These are phyloP conservation scores for Latheticus oryzae DNA, from an alignment of 2,888 invertebrate species.

Conservation along the genomic window DNA sequence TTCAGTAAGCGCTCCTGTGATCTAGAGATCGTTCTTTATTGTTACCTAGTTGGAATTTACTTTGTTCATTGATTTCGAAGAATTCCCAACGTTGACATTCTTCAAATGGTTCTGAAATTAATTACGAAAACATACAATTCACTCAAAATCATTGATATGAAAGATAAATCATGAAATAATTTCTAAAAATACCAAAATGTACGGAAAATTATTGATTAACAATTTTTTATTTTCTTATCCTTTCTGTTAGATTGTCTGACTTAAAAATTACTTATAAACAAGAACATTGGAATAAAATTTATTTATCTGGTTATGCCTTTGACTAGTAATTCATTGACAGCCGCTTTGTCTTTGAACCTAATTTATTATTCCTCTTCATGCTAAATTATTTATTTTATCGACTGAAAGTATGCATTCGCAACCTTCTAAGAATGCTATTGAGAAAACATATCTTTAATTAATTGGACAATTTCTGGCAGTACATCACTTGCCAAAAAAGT, in stretches of 20 bases:
- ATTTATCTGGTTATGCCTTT: too few relatives aligned
- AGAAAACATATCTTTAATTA: constrained; percentile 21
- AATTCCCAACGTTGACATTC: constrained; percentile 21
- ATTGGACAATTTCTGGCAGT: constrained; percentile 19
- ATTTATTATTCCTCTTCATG: constrained; percentile 19
- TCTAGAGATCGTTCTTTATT: constrained; percentile 36
- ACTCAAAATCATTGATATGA: too few relatives aligned
- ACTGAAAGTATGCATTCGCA: constrained; percentile 22
- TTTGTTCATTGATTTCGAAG: constrained; percentile 38
- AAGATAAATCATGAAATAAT: too few relatives aligned
- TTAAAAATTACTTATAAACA: too few relatives aligned
- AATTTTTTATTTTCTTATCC: too few relatives aligned
- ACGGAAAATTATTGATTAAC: too few relatives aligned
- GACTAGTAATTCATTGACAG: constrained; percentile 2
- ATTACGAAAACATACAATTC: too few relatives aligned
- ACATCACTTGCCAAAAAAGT: constrained; percentile 15
- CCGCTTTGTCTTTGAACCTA: not conserved
- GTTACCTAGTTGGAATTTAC: constrained; percentile 33
- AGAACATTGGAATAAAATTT: too few relatives aligned
- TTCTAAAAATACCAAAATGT: too few relatives aligned
- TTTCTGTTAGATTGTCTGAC: too few relatives aligned
- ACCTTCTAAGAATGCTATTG: constrained; percentile 28
- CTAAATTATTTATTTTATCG: constrained; percentile 9
- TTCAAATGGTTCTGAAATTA: constrained; percentile 10
- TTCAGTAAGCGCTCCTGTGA: constrained; percentile 50